Conservation (phyloP, 2,888 invertebrate species). For the Diplolepis rosae region DNA sequence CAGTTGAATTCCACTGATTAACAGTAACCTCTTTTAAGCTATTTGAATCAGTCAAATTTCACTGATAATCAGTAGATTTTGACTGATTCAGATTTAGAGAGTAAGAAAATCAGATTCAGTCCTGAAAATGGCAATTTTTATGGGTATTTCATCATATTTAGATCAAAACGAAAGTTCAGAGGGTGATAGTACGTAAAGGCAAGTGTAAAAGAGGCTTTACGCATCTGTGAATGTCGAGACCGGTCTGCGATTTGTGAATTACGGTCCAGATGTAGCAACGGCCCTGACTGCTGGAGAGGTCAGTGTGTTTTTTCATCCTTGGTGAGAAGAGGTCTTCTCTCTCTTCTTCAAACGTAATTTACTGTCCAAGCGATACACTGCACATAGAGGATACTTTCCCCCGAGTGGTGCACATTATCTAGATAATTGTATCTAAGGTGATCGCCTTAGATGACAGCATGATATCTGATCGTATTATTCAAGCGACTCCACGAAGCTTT, state of each 20-base stretch:
- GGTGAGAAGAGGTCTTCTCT: slow-evolving; percentile 33
- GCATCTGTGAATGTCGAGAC: background rate
- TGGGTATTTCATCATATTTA: background rate
- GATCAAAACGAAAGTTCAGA: background rate
- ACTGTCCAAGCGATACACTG: slow-evolving; percentile 53
- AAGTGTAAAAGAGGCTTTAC: background rate
- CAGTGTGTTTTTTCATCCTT: slow-evolving; percentile 46
- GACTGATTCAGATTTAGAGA: too few species aligned
- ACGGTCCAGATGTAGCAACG: slow-evolving; percentile 47
- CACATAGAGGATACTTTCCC: slow-evolving; percentile 47
- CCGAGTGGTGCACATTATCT: slow-evolving; percentile 53
- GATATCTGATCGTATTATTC: slow-evolving; percentile 50
- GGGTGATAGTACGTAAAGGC: background rate
- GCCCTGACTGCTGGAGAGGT: slow-evolving; percentile 46
- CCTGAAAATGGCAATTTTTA: background rate
- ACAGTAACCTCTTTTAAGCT: too few species aligned
- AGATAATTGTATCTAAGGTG: slow-evolving; percentile 64
- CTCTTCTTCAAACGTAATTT: slow-evolving; percentile 53
- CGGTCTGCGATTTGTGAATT: slow-evolving; percentile 54
- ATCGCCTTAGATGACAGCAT: slow-evolving; percentile 60
- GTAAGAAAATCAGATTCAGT: background rate
- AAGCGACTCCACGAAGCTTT: slow-evolving; percentile 44
- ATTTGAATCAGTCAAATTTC: too few species aligned
- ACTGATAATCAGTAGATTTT: too few species aligned
- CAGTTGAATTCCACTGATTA: too few species aligned